Base-by-base conservation (phyloP, 2,797 vertebrate species). In the Anguilla anguilla region DNA sequence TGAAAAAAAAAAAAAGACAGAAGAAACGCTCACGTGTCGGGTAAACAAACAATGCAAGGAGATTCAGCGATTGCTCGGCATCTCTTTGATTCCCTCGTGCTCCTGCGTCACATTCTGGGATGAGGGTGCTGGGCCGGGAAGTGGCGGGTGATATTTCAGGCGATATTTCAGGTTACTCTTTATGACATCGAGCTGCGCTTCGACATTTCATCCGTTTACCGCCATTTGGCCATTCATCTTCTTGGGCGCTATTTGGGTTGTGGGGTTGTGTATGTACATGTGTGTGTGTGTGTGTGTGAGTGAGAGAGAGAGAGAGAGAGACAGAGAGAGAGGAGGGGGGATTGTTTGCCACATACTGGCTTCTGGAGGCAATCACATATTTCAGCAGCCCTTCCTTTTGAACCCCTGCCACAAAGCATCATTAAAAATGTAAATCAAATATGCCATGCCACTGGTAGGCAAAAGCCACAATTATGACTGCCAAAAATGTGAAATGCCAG, bases 391-490 rank as follows among this genome's bases (percentile, higher is more conserved):
- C 86, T 61, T 89, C 55, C 39, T 84, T 90, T 91, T 90, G 84
- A 91, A 90, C 81, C 82, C 55, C 86, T 90, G 88, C 89, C 86
- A 88, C 83, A 53, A 39, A 51, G 85, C 87, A 85, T 89, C 89
- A 91, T 91, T 91, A 92, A 91, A 89, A 88, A 89, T 89, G 86
- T 88, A 90, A 91, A 91, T 89, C 85, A 84, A 90, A 88, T 86
- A 89, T 83, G 81, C 64, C 81, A 86, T 67, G 85, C 72, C 86
- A 77, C 85, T 77, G 85, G 88, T 86, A 77, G 81, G 85, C 85
- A 74, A 84, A 89, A 55, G 85, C 85, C 88, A 74, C 67, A 57
- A 69, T 72, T 53, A 69, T 84, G 59, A 86, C 64, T 86, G 85
- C 88, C 88, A 88, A 84, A 25, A 82, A 61, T 85, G n/a, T 39